Evolutionary conservation across 2,888 invertebrate species (phyloP), one percentile per base, ranked within the genome.

Genomic region (Orthosia gothica): DNA sequence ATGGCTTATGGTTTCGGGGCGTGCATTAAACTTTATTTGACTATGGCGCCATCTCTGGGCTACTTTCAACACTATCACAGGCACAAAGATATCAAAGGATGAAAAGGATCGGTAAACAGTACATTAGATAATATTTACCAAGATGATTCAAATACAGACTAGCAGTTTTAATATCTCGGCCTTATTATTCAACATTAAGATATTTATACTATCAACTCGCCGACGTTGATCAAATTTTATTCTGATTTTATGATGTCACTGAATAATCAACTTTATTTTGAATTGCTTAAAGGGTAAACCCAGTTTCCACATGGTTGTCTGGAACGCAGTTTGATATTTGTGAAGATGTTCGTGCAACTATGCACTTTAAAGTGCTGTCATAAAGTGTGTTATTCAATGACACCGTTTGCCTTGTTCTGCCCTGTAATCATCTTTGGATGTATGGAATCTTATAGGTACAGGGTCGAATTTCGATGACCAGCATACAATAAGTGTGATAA

Each of bases 81-180:
- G 40, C 16, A 18, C 12, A 23, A n/a, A 13, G n/a, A 20, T 40
- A 5, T 45, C 11, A 45, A 5, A 11, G 16, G 0, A 26, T 1
- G 15, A 49, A 47, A 49, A 32, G 26, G 26, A 23, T 78, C 66
- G 69, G 47, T 74, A 69, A 73, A 49, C 9, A 59, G 40, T 76
- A 72, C 77, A 67, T 75, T 49, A 23, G 15, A 68, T 54, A 55
- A 70, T 70, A 65, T 63, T 67, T 32, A 69, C 54, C 58, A 76
- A 70, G 32, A 70, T 66, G 57, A 74, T 83, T 78, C 59, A 78
- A 70, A 78, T 72, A 73, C 69, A 76, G 86, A 84, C 84, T 85
- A 83, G 83, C 68, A 76, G 68, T 80, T 76, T 76, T 65, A 76
- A 78, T 74, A 78, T 79, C 55, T 82, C 62, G 66, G 62, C 70